Percentiles rank a stretch among this genome's conserved stretches.
Evolutionary conservation across 2,888 invertebrate genomes (phyloP).

Genomic region (Lasioglossum morio): DNA sequence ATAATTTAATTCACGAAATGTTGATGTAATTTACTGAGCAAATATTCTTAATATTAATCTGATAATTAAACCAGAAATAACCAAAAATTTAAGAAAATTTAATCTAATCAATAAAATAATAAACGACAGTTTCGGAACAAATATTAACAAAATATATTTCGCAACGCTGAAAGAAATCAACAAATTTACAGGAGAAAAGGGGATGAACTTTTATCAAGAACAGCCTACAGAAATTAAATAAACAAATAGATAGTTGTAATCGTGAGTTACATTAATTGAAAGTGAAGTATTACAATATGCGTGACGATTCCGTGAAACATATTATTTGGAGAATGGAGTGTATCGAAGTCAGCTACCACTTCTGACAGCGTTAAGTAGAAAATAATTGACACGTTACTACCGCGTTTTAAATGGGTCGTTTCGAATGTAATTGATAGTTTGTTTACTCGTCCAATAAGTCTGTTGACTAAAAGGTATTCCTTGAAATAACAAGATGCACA

Average conservation of each 20-base stretch:
- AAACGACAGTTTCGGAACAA: too few species aligned
- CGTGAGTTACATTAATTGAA: neutral
- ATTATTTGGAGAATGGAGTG: neutral
- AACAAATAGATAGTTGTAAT: neutral
- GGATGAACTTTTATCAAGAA: neutral
- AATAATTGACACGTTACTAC: constrained; percentile 6
- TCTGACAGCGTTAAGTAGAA: neutral
- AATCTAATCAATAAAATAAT: too few species aligned
- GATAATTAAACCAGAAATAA: too few species aligned
- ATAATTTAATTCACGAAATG: too few species aligned
- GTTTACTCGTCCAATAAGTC: neutral
- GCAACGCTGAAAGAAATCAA: too few species aligned
- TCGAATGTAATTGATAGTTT: neutral
- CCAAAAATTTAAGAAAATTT: too few species aligned
- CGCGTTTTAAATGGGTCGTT: neutral
- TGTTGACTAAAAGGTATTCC: neutral
- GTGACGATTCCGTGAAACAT: neutral
- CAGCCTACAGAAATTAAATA: neutral
- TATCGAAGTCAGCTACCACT: neutral
- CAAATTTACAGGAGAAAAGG: neutral
- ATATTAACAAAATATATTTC: too few species aligned
- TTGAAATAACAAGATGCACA: neutral
- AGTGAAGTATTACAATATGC: neutral
- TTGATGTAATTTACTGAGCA: too few species aligned
- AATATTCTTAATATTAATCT: too few species aligned